phyloP scores from a whole-genome alignment of 2,797 vertebrate species.

The Premnoplex brunnescens region DNA sequence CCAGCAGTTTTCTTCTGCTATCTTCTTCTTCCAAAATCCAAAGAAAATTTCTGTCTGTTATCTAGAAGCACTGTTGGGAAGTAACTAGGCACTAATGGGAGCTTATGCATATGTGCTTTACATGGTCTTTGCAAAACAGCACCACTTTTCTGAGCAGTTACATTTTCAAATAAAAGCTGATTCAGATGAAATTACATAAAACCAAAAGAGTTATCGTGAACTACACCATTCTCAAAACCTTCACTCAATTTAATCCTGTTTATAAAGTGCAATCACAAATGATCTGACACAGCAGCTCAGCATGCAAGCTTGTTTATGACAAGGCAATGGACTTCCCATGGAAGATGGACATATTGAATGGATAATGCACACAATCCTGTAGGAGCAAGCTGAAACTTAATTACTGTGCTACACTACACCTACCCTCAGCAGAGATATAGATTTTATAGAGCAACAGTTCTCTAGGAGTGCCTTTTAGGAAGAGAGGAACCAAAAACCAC shows the following conservation, averaged over 20 bases:
- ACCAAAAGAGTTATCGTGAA: neutral
- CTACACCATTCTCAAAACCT: neutral
- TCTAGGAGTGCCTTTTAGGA: neutral
- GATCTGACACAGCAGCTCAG: neutral
- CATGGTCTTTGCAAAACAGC: neutral
- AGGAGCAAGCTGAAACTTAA: neutral
- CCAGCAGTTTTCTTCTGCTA: neutral
- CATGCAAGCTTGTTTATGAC: neutral
- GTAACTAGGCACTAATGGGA: neutral
- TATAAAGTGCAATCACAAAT: neutral
- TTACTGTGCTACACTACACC: neutral
- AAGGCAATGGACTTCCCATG: neutral
- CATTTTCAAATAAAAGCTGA: neutral
- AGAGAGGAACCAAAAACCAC: neutral
- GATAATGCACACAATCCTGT: neutral
- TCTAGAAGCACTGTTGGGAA: neutral
- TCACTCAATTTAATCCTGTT: neutral
- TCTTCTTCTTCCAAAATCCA: neutral
- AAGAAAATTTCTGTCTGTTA: neutral
- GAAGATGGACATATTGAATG: neutral
- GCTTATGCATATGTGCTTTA: fast-evolving
- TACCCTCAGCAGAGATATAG: neutral
- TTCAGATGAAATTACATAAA: neutral
- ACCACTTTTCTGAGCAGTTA: neutral
- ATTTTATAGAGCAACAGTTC: neutral